These are phyloP conservation scores for Sarcophaga bullata DNA, from an alignment of 1,140 invertebrate genomes.

Conservation along the genomic window DNA sequence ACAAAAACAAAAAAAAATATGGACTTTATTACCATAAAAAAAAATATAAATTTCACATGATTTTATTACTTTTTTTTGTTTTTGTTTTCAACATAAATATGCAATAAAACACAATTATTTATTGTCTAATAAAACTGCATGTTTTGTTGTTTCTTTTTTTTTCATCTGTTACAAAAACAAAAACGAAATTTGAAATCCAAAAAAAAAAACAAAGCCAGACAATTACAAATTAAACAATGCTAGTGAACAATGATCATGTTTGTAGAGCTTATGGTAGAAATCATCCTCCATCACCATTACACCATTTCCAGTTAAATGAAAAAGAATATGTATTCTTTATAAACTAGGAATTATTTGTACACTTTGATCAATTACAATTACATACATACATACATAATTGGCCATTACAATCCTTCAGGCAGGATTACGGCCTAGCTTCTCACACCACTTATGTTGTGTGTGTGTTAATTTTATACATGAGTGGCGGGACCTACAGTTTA, in stretches of 20 bases:
- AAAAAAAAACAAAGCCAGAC: not conserved
- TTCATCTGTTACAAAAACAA: not conserved
- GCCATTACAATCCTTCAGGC: no score
- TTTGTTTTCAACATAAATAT: slow-evolving; percentile 4
- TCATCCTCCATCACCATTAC: not conserved
- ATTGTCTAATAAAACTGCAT: slow-evolving; percentile 8
- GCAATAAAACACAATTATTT: slow-evolving; percentile 14
- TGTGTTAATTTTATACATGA: no score
- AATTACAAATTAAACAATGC: not conserved
- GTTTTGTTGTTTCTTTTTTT: not conserved
- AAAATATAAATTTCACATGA: no score
- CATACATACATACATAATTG: no score
- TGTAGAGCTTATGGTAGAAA: not conserved
- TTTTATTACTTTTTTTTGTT: not conserved
- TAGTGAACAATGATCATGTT: not conserved
- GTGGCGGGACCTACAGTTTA: no score
- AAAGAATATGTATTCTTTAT: not conserved
- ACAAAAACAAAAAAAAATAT: no score
- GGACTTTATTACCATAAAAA: no score
- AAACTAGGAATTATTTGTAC: no score
- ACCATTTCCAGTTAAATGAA: not conserved
- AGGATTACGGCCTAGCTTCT: no score
- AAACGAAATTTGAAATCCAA: not conserved
- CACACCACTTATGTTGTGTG: no score
- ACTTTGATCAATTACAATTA: no score